phyloP scores from a whole-genome alignment of 2,113 vertebrate genomes.

The human region GRCh38 chr3:115679001-115679500 shows the following conservation, averaged over 20 bases:
- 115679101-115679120: not conserved
- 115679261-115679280: slow-evolving; percentile 6
- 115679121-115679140: not conserved
- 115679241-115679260: not conserved
- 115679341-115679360: not conserved
- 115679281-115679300: not conserved
- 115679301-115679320: not conserved
- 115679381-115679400: not conserved
- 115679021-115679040: not conserved
- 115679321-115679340: slow-evolving; percentile 44
- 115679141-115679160: not conserved
- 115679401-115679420: not conserved
- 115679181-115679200: not conserved
- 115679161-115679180: not conserved
- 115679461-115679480: not conserved
- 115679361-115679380: not conserved
- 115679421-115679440: not conserved
- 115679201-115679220: not conserved
- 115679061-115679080: slow-evolving; percentile 16
- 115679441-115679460: not conserved
- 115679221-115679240: slow-evolving; percentile 10
- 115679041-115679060: slow-evolving; percentile 1
- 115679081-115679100: not conserved
- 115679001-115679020: not conserved
- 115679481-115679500: not conserved